Evolutionary conservation across 2,888 invertebrate species (phyloP), one percentile per base, ranked within the genome.

Genomic region (Boloria euphrosyne): DNA sequence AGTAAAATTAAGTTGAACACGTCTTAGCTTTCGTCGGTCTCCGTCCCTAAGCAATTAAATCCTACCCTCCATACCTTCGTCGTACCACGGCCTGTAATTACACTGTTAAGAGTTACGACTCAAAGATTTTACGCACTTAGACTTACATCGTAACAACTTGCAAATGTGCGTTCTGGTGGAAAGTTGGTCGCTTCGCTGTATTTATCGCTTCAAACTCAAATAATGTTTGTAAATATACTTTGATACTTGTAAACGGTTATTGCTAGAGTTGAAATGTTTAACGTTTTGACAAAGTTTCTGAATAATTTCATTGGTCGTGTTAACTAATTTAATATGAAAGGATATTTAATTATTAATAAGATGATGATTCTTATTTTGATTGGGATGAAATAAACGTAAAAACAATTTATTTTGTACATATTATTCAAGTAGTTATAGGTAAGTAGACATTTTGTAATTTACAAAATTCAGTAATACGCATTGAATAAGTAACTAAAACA

Each of bases 61-160:
- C 79, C 73, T 74, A 72, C 77, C 74, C 76, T 77, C 75, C 77
- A 71, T 73, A 68, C 74, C 74, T 68, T 46, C 73, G 68, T 38
- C 31, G 31, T 38, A 38, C 31, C 31, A 38, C 31, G 58, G 79
- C 77, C 75, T 77, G 86, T 89, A 89, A 90, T 90, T 88, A 87
- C 89, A 80, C 80, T 79, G 83, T 87, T 85, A 86, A 74, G 79
- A 65, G 76, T 69, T 67, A 62, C 72, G 68, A 73, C 80, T 82
- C 77, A 85, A 86, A 87, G 90, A 90, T 89, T 90, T 91, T 85
- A 89, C 89, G 86, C 83, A 84, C 86, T 86, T 73, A 73, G 76
- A 60, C 59, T 60, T 50, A 38, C 22, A 47, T 27, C 49, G 59
- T 60, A 60, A 58, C 27, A 47, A 60, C 59, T 60, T 53, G 38